Percentiles rank a stretch among this genome's conserved stretches.
phyloP scores from a whole-genome alignment of 2,888 invertebrate genomes.

The Cheilosia urbana region DNA sequence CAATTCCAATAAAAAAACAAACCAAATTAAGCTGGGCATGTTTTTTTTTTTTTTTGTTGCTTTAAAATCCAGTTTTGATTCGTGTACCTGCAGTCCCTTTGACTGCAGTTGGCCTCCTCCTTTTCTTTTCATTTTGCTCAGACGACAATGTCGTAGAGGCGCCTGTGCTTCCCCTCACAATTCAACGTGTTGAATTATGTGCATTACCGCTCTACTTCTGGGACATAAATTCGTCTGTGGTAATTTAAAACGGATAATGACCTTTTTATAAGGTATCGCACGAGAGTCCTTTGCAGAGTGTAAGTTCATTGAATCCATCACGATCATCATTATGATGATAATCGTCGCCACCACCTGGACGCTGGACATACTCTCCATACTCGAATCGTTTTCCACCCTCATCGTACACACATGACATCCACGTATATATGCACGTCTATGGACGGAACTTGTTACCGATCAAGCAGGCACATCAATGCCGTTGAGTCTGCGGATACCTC shows the following conservation, averaged over 20 bases:
- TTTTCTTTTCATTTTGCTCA: neutral
- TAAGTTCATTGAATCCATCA: conserved; percentile 68
- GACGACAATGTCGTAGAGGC: conserved; percentile 10
- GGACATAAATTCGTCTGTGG: conserved; percentile 41
- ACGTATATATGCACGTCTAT: neutral
- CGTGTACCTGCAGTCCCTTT: too few species aligned
- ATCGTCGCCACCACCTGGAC: conserved; percentile 25
- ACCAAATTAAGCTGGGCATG: too few species aligned
- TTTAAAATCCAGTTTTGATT: too few species aligned
- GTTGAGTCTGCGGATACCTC: conserved; percentile 61
- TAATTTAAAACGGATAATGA: conserved; percentile 66
- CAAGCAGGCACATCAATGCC: conserved; percentile 55
- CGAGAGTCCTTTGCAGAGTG: conserved; percentile 51
- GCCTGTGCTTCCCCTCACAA: neutral
- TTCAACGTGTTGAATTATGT: neutral
- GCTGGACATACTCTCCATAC: conserved; percentile 3
- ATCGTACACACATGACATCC: conserved; percentile 4
- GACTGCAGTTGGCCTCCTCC: neutral
- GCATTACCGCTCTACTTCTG: conserved; percentile 22
- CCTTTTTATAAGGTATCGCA: conserved; percentile 40
- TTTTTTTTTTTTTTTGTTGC: too few species aligned
- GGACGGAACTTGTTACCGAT: conserved; percentile 54
- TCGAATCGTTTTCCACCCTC: conserved; percentile 17
- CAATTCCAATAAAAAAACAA: too few species aligned
- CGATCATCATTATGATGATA: conserved; percentile 32